Base-by-base conservation (phyloP, 2,113 vertebrate genomes). In the Pelobates fuscus region DNA sequence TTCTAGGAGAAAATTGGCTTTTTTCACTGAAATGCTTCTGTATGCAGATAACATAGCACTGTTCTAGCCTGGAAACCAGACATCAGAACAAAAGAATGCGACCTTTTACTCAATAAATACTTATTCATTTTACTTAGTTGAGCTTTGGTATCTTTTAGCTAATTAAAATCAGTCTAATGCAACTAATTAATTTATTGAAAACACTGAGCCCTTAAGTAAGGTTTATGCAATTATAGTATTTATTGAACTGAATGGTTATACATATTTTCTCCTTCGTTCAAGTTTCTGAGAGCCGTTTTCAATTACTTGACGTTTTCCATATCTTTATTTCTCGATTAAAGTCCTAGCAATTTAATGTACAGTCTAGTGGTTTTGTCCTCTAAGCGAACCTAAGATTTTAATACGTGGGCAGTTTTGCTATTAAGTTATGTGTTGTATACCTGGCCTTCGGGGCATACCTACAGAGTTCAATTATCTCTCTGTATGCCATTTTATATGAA, bases 121-220 rank as follows among this genome's bases (percentile, higher is more conserved):
- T 67, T 75, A 59, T 67, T 75, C 27, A 29, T 44, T 65, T 55
- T 41, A 58, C 52, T 44, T 58, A 12, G 52, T 44, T 58, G 30
- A 43, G 49, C 71, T 27, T 44, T 23, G 29, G 21, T 44, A 32
- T 58, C 32, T 60, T 26, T 54, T 32, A 4, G 25, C 63, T 67
- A 75, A 75, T 75, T 75, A 63, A 63, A 72, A 63, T 62, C 58
- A 24, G 23, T 27, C 32, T 67, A 60, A 49, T 67, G 37, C 23
- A 12, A 67, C 54, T 59, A 30, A 75, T 75, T 43, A 44, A 49
- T 29, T 37, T 37, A 63, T 21, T 63, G 29, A 37, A 37, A 37
- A 30, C 54, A 43, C 52, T 12, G 6, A 60, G 26, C 41, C 29
- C 26, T 24, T 24, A 52, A 67, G 43, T 17, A 59, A 49, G 25